Conservation (phyloP, 2,113 vertebrate species). For the Catharus fuscescens region DNA sequence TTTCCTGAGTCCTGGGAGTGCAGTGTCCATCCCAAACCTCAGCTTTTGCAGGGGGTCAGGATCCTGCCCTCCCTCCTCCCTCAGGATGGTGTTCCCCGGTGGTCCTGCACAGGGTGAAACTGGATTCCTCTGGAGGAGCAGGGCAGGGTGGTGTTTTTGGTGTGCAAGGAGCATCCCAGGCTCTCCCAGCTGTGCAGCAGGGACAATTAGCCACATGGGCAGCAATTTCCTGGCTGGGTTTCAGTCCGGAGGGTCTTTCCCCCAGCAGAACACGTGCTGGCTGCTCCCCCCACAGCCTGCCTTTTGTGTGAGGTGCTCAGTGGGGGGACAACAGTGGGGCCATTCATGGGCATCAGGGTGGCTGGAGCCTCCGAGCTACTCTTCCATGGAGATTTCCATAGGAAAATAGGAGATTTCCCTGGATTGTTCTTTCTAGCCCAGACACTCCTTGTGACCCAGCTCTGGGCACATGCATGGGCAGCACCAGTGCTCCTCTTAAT, state of each 20-base stretch:
- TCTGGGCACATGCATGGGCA: neutral
- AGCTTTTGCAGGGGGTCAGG: neutral
- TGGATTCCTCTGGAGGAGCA: neutral
- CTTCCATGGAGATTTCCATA: neutral
- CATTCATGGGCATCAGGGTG: neutral
- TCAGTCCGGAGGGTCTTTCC: neutral
- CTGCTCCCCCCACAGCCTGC: neutral
- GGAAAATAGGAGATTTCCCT: neutral
- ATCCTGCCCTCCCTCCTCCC: neutral
- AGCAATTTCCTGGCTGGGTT: neutral
- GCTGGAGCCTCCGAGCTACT: neutral
- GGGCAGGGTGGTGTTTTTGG: neutral
- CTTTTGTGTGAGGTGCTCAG: neutral
- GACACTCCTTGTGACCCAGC: conserved; percentile 9
- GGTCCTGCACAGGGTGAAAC: neutral
- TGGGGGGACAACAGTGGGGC: neutral
- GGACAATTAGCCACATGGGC: neutral
- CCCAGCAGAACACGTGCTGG: neutral
- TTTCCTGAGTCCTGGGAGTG: accelerated
- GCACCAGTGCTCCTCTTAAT: conserved; percentile 12
- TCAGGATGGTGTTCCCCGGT: neutral
- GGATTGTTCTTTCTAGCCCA: neutral
- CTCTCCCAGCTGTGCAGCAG: neutral
- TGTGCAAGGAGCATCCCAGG: neutral
- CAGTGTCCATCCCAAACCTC: neutral